Evolutionary conservation across 1,140 invertebrate genomes (phyloP), one percentile per base, ranked within the genome.

Genomic region (Brachionus plicatilis): DNA sequence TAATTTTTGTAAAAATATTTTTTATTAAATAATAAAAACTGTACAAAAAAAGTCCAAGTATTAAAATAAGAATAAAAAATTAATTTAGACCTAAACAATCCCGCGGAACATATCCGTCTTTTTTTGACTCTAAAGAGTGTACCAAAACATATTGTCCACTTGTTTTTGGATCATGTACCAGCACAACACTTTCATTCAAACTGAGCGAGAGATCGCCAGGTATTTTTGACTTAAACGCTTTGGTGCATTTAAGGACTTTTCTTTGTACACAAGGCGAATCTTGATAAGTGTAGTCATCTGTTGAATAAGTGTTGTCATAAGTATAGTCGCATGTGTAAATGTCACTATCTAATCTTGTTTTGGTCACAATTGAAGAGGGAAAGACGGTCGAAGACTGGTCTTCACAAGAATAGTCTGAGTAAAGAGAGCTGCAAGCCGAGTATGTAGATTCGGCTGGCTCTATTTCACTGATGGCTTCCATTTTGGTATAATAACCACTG

Each of bases 401-500:
- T 17, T 72, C 37, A 11, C 33, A 43, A n/a, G 29, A 72, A 43
- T 20, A 72, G 2, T 72, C 37, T 17, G 68, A 72, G 33, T 72
- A 41, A 41, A 72, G 17, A 43, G 68, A 72, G 43, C 20, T 43
- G 20, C n/a, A 60, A 14, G 33, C 14, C 12, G 66, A 68, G 24
- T 17, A 72, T 17, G 68, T 72, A 2, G 68, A 72, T 37, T 43
- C 68, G 9, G 37, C 41, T 72, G 29, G 68, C 9, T 72, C 33
- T n/a, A 72, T 72, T 72, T 72, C 68, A 20, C 68, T 72, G 24
- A 72, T 41, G 5, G 68, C 33, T 7, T 72, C 68, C 68, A 72
- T 72, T 72, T 72, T 41, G 7, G 68, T 43, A 43, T 72, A 72
- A 24, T 72, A 72, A 17, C 68, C 68, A 72, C 68, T 72, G 24